Conservation (phyloP, 2,888 invertebrate genomes). For the Calliphora vomitoria region DNA sequence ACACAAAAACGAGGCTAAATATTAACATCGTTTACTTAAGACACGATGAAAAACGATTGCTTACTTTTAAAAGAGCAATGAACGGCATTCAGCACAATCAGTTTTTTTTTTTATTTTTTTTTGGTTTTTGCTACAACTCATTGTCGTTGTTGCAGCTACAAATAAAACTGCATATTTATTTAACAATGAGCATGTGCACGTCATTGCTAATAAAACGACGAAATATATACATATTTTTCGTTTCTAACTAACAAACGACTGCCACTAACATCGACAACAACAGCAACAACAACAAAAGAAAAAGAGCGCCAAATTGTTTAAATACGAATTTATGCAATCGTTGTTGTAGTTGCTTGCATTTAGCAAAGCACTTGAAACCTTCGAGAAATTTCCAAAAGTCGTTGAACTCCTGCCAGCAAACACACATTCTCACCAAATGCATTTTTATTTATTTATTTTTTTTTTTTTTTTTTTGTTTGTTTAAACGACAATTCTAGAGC, state of each 20-base stretch:
- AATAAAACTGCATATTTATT: conserved; percentile 60
- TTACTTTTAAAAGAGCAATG: conserved; percentile 81
- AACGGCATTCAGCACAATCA: conserved; percentile 82
- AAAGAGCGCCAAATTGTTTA: conserved; percentile 67
- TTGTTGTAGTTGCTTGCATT: conserved; percentile 48
- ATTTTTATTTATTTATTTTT: no score
- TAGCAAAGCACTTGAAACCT: conserved; percentile 79
- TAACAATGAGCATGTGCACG: conserved; percentile 70
- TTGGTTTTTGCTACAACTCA: background rate
- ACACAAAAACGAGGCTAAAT: conserved; percentile 72
- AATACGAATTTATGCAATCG: conserved; percentile 65
- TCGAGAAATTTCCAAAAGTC: conserved; percentile 83
- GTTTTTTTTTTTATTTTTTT: conserved; percentile 27
- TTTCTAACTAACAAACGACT: conserved; percentile 40
- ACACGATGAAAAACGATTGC: conserved; percentile 49
- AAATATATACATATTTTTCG: conserved; percentile 24
- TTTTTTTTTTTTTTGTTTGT: no score
- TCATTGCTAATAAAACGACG: conserved; percentile 41
- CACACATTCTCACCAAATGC: background rate
- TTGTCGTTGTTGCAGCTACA: conserved; percentile 18
- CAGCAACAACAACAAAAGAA: background rate
- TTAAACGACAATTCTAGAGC: conserved; percentile 70
- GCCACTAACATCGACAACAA: conserved; percentile 19
- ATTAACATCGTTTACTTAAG: conserved; percentile 58
- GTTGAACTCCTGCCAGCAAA: conserved; percentile 80